Percentiles rank a stretch among this genome's conserved stretches.
These are phyloP conservation scores for Peromyscus melanophrys DNA, from an alignment of 2,797 vertebrate species.

Conservation along the genomic window DNA sequence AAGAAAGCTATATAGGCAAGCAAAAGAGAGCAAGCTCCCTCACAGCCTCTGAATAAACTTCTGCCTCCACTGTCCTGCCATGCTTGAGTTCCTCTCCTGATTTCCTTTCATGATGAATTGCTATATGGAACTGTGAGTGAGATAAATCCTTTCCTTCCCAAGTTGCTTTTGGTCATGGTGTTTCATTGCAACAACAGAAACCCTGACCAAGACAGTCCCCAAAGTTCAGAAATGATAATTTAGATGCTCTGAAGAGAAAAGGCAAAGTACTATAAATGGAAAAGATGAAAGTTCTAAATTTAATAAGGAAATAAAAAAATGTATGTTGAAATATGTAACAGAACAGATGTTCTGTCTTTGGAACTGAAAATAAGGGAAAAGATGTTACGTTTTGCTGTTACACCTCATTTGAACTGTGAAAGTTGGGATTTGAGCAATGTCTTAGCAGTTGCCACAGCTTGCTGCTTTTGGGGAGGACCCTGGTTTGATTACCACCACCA, in stretches of 20 bases:
- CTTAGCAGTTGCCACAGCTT: background rate
- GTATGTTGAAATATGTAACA: background rate
- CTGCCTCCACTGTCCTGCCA: background rate
- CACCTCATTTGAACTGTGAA: background rate
- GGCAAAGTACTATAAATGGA: background rate
- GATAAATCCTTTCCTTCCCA: background rate
- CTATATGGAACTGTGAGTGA: background rate
- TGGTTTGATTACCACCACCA: background rate
- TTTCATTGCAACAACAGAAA: background rate
- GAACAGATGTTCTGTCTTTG: background rate
- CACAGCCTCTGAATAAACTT: background rate
- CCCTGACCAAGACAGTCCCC: too few relatives aligned
- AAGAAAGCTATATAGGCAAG: background rate
- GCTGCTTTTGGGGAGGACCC: background rate
- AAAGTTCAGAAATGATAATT: background rate
- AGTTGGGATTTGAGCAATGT: background rate
- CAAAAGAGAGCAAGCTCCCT: background rate
- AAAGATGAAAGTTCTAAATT: background rate
- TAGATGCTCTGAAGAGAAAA: background rate
- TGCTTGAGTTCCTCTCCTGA: background rate
- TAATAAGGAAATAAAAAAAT: background rate
- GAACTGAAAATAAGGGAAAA: background rate
- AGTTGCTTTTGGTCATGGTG: background rate
- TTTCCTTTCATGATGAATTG: background rate
- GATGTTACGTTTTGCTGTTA: background rate